Conservation (phyloP, 1,140 invertebrate species). For the Drosophila ananassae region DNA sequence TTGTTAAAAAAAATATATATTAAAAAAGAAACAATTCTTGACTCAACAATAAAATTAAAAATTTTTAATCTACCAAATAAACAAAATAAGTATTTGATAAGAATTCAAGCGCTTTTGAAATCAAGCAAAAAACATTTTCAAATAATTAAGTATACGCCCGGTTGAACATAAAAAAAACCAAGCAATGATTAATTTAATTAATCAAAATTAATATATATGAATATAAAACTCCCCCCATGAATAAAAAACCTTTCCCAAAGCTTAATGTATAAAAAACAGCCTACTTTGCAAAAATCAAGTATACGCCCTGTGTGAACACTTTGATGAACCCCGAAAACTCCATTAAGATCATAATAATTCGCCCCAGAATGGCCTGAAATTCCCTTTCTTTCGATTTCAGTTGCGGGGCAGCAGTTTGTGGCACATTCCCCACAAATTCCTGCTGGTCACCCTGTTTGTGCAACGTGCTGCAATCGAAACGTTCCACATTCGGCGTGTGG, state of each 20-base stretch:
- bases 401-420: background rate
- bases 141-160: too few relatives aligned
- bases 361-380: background rate
- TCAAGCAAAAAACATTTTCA: too few relatives aligned
- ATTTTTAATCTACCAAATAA: too few relatives aligned
- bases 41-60: too few relatives aligned
- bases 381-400: background rate
- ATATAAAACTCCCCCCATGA: too few relatives aligned
- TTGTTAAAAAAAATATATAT: too few relatives aligned
- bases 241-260: background rate
- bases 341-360: background rate
- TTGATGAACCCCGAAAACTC: background rate
- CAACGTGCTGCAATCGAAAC: slow-evolving; percentile 41
- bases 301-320: background rate
- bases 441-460: slow-evolving; percentile 32
- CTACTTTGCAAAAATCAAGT: background rate
- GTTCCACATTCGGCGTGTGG: slow-evolving; percentile 63
- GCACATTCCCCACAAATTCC: slow-evolving; percentile 1
- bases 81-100: too few relatives aligned
- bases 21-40: too few relatives aligned
- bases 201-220: too few relatives aligned
- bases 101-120: too few relatives aligned
- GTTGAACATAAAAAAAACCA: background rate
- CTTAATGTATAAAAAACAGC: background rate
- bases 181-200: background rate